Percentiles rank a stretch among this genome's conserved stretches.
These are phyloP conservation scores for Cololabis saira DNA, from an alignment of 2,113 vertebrate genomes.

Conservation along the genomic window DNA sequence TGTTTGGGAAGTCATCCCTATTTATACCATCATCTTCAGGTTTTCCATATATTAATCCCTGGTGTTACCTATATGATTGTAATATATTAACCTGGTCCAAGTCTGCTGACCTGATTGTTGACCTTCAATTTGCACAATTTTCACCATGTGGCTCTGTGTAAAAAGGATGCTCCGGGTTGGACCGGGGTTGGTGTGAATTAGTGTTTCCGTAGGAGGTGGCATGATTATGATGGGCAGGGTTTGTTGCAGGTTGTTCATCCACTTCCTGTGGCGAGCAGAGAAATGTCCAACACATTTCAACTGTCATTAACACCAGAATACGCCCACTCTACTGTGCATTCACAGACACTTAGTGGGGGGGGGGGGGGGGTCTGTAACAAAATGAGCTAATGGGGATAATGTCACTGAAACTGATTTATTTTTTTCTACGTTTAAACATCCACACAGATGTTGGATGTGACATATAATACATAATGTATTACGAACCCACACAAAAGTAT, in stretches of 20 bases:
- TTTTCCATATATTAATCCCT: too few relatives aligned
- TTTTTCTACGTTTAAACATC: too few relatives aligned
- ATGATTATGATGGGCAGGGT: conserved; percentile 24
- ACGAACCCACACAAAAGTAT: not conserved
- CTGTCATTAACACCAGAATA: conserved; percentile 10
- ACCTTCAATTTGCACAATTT: too few relatives aligned
- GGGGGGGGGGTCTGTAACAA: not conserved
- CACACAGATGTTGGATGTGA: too few relatives aligned
- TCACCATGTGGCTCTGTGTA: conserved; percentile 5
- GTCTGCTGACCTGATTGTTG: too few relatives aligned
- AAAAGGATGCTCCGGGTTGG: not conserved
- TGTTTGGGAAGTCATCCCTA: too few relatives aligned
- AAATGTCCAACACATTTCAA: conserved; percentile 4
- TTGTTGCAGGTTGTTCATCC: not conserved
- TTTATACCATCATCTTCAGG: too few relatives aligned
- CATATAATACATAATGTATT: too few relatives aligned
- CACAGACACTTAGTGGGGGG: not conserved
- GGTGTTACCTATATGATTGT: too few relatives aligned
- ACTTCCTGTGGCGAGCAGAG: not conserved
- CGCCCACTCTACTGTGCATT: not conserved
- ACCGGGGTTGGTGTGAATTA: conserved; percentile 6
- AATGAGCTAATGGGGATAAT: not conserved
- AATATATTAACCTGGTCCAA: too few relatives aligned
- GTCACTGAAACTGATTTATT: not conserved
- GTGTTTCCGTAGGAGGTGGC: conserved; percentile 29